These are phyloP conservation scores for Probaryconus sp. DNA, from an alignment of 1,140 invertebrate genomes.

Conservation along the genomic window DNA sequence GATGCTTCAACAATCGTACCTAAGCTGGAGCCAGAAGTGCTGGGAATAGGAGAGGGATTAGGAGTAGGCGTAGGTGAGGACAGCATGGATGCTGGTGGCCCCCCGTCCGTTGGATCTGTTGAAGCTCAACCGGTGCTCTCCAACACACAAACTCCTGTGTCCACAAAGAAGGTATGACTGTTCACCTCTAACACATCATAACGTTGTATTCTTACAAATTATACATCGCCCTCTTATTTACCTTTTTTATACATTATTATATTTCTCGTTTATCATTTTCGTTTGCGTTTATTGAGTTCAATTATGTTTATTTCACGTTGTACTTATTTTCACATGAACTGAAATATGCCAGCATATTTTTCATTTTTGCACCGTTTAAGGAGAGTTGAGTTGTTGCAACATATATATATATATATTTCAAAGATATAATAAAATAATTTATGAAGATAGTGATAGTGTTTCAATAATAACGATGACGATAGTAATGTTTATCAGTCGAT, in stretches of 20 bases:
- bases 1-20: constrained; percentile 79
- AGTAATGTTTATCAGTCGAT: no score
- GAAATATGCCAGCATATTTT: constrained; percentile 79
- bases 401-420: constrained; percentile 22
- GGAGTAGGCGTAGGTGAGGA: constrained; percentile 75
- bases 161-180: constrained; percentile 78
- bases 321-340: constrained; percentile 54
- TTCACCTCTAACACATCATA: constrained; percentile 30
- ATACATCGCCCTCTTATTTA: constrained; percentile 54
- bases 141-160: constrained; percentile 79
- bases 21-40: constrained; percentile 80
- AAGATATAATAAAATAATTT: not conserved
- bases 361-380: constrained; percentile 71
- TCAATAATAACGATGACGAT: no score
- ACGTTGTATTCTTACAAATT: constrained; percentile 39
- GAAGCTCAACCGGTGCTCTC: constrained; percentile 80
- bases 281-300: constrained; percentile 64
- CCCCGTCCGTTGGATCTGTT: constrained; percentile 85
- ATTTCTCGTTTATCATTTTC: constrained; percentile 60
- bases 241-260: constrained; percentile 62
- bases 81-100: constrained; percentile 81
- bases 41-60: constrained; percentile 79
- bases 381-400: constrained; percentile 50
- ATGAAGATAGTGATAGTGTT: constrained; percentile 1
- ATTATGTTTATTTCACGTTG: constrained; percentile 61